Conservation (phyloP, 2,113 vertebrate species). For the Callionymus lyra region DNA sequence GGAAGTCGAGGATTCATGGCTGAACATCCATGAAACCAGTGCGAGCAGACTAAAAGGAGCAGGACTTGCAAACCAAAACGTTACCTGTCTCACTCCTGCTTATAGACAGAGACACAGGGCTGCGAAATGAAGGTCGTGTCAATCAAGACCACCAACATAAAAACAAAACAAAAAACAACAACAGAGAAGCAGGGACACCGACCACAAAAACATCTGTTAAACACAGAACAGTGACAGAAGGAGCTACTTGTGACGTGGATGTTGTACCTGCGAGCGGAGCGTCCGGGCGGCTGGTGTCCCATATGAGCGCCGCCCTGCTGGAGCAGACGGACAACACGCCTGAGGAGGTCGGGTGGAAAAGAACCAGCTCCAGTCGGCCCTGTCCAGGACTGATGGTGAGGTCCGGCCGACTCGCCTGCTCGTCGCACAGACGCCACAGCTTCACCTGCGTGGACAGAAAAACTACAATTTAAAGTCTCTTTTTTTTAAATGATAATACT, state of each 20-base stretch:
- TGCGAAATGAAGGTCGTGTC: conserved; percentile 57
- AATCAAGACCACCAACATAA: conserved; percentile 37
- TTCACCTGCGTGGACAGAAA: conserved; percentile 72
- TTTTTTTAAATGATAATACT: too few species aligned
- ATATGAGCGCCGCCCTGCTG: conserved; percentile 59
- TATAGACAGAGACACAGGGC: conserved; percentile 61
- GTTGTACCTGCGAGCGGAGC: conserved; percentile 71
- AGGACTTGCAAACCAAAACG: conserved; percentile 40
- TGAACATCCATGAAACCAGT: conserved; percentile 52
- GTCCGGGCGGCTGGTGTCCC: conserved; percentile 70
- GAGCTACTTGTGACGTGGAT: too few species aligned
- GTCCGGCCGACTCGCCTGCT: conserved; percentile 45
- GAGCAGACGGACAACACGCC: conserved; percentile 69
- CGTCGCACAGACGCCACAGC: conserved; percentile 74
- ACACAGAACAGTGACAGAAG: not conserved
- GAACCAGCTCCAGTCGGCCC: conserved; percentile 61
- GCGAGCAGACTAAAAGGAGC: conserved; percentile 36
- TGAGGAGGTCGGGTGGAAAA: conserved; percentile 80
- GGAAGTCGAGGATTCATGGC: too few species aligned
- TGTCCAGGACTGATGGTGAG: conserved; percentile 61
- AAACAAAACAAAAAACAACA: conserved; percentile 17
- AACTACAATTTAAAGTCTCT: too few species aligned
- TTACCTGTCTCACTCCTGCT: conserved; percentile 64
- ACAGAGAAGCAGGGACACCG: conserved; percentile 9
- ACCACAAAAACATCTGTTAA: conserved; percentile 24